Evolutionary conservation across 2,888 invertebrate genomes (phyloP).

Genomic region (Aphelenchoides bicaudatus): DNA sequence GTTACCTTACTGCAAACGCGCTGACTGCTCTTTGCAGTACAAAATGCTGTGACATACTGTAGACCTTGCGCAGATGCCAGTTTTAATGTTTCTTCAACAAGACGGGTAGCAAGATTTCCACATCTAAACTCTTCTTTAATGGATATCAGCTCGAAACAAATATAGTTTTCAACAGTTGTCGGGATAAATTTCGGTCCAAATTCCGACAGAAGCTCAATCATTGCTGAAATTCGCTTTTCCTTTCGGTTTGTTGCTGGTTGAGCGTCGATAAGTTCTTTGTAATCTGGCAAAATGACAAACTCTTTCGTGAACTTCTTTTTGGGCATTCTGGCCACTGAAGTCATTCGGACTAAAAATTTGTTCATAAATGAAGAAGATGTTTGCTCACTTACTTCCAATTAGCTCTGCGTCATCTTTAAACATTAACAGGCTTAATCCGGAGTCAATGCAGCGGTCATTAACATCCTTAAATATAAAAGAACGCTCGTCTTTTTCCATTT

Average conservation of each 20-base stretch:
- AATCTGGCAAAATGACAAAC: slow-evolving; percentile 4
- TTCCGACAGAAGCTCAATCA: neutral
- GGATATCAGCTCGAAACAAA: neutral
- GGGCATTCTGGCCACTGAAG: neutral
- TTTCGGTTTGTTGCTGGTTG: neutral
- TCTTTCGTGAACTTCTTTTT: neutral
- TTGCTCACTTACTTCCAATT: too few species aligned
- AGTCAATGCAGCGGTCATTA: neutral
- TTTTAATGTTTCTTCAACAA: slow-evolving; percentile 1
- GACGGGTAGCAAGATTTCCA: slow-evolving; percentile 3
- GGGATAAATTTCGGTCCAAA: neutral
- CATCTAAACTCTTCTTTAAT: neutral
- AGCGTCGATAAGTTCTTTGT: slow-evolving; percentile 11
- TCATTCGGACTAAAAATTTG: too few species aligned
- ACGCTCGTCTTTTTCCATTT: neutral
- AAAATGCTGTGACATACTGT: neutral
- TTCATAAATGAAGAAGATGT: too few species aligned
- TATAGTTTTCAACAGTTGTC: neutral
- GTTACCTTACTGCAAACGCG: slow-evolving; percentile 3
- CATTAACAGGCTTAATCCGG: neutral
- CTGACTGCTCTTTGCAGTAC: neutral
- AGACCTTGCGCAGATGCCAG: neutral
- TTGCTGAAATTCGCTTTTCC: neutral
- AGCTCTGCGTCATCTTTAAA: slow-evolving; percentile 5
- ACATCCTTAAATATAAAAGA: neutral